phyloP scores from a whole-genome alignment of 64 coral and sea anemone genomes.

The Acropora yongei region DNA sequence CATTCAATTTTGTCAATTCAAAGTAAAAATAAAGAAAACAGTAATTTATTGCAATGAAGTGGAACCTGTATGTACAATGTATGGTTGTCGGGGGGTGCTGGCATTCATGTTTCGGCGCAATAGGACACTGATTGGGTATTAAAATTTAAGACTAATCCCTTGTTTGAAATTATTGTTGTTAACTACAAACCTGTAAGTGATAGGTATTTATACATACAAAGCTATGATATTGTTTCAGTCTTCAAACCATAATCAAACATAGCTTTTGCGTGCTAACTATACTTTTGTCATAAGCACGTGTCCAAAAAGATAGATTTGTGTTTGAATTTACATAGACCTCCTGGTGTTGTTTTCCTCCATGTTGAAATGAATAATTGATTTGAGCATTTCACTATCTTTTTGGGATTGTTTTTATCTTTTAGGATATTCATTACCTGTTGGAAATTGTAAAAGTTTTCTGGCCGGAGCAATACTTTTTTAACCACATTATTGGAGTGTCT shows the following conservation, averaged over 20 bases:
- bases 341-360: not conserved
- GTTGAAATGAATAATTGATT: slow-evolving; percentile 18
- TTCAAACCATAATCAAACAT: not conserved
- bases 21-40: not conserved
- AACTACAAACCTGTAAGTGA: not conserved
- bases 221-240: not conserved
- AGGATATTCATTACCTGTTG: not conserved
- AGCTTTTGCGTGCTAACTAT: not conserved
- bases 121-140: slow-evolving; percentile 12
- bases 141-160: slow-evolving; percentile 3
- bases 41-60: not conserved
- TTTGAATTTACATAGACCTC: not conserved
- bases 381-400: not conserved
- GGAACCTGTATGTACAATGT: not conserved
- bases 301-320: not conserved
- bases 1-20: not conserved
- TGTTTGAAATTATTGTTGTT: not conserved
- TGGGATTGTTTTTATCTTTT: not conserved
- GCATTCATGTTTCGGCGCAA: not conserved
- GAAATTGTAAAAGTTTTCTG: not conserved
- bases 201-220: not conserved
- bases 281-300: not conserved
- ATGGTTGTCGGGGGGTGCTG: not conserved
- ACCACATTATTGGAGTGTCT: no score
- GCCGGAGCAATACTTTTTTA: no score